A percentile compares a stretch with the other conserved stretches of the same genome.
Evolutionary conservation across 30 jellyfish, hydroid and myxozoan genomes (phyloP).

Genomic region (Clytia hemisphaerica): DNA sequence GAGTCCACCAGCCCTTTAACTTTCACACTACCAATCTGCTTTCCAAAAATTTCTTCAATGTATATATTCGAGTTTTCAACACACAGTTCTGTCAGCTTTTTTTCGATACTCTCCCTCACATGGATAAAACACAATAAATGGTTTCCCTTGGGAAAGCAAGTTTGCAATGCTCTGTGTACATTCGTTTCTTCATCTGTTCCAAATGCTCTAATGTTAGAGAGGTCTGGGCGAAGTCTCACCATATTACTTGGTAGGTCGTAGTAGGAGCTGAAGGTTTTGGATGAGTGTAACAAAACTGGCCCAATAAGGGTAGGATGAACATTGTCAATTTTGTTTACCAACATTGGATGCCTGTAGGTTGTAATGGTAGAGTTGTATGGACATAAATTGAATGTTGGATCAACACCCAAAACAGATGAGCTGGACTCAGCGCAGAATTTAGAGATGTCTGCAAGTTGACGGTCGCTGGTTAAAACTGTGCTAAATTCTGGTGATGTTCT

Average conservation of each 20-base stretch:
- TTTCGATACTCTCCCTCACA: conserved; percentile 34
- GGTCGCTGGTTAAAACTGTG: conserved; percentile 11
- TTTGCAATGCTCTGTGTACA: not conserved
- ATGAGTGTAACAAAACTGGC: conserved; percentile 35
- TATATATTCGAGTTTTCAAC: too few species aligned
- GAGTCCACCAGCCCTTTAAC: conserved; percentile 27
- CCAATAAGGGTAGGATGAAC: conserved; percentile 36
- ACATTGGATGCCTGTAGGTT: conserved; percentile 34
- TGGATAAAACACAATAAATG: conserved; percentile 35
- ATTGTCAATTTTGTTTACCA: not conserved
- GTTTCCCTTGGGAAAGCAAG: conserved; percentile 18
- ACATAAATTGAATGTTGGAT: conserved; percentile 44
- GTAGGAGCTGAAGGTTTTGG: conserved; percentile 37
- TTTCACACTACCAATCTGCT: conserved; percentile 7
- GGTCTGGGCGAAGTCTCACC: conserved; percentile 31
- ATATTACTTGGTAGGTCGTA: conserved; percentile 36
- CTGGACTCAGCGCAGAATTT: conserved; percentile 13
- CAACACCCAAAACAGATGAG: conserved; percentile 34
- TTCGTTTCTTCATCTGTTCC: conserved; percentile 34
- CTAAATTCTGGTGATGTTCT: conserved; percentile 45
- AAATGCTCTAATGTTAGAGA: conserved; percentile 12
- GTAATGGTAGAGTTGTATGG: conserved; percentile 38
- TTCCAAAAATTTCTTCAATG: conserved; percentile 23
- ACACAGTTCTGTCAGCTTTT: conserved; percentile 2
- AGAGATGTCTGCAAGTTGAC: conserved; percentile 25